Conservation (phyloP, 2,113 vertebrate genomes). For the Tupaia chinensis region DNA sequence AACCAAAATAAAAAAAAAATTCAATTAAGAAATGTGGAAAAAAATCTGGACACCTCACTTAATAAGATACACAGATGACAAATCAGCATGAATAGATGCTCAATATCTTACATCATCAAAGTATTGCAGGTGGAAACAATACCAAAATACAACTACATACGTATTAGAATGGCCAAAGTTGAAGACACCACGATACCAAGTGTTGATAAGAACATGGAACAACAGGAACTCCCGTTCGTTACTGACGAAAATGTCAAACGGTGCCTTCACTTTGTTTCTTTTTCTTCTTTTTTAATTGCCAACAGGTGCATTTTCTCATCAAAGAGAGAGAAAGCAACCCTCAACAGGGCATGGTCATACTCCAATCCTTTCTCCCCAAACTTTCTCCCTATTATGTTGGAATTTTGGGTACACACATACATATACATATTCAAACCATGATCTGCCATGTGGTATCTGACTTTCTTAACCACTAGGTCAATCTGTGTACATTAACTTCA, state of each 20-base stretch:
- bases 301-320: too few relatives aligned
- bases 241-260: background rate
- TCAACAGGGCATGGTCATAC: too few relatives aligned
- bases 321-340: too few relatives aligned
- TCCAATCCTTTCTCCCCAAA: too few relatives aligned
- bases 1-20: background rate
- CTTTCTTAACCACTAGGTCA: too few relatives aligned
- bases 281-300: too few relatives aligned
- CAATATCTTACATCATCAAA: background rate
- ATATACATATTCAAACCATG: too few relatives aligned
- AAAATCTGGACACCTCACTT: background rate
- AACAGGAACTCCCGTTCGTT: background rate
- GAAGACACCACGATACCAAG: background rate
- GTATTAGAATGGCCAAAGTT: background rate
- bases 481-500: background rate
- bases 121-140: background rate
- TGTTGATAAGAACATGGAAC: background rate
- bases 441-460: too few relatives aligned
- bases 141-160: background rate
- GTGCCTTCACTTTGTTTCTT: too few relatives aligned
- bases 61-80: background rate
- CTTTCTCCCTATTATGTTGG: too few relatives aligned
- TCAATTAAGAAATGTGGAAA: background rate
- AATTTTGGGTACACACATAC: too few relatives aligned
- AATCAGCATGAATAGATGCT: background rate